phyloP scores from a whole-genome alignment of 2,113 vertebrate genomes.

The Oryzias javanicus region DNA sequence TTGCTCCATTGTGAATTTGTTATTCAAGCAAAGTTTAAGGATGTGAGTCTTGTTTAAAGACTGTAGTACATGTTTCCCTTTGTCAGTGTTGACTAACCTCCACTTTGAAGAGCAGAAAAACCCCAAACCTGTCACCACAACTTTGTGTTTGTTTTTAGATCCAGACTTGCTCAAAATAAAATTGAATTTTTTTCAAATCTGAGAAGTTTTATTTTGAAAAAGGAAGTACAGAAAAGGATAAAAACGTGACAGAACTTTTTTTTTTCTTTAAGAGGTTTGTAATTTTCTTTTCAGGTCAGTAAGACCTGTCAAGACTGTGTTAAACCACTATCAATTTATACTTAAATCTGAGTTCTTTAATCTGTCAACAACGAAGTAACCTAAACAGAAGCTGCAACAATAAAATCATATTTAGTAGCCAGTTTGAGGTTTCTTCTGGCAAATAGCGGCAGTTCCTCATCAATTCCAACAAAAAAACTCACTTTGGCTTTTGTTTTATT shows the following conservation, averaged over 20 bases:
- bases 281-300: slow-evolving; percentile 6
- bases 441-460: slow-evolving; percentile 42
- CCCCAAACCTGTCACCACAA: slow-evolving; percentile 16
- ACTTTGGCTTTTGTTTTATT: slow-evolving; percentile 26
- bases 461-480: slow-evolving; percentile 41
- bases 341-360: slow-evolving; percentile 31
- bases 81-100: slow-evolving; percentile 4
- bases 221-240: slow-evolving; percentile 31
- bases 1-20: neutral
- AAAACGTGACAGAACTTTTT: slow-evolving; percentile 42
- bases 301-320: slow-evolving; percentile 12
- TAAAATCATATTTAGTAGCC: slow-evolving; percentile 43
- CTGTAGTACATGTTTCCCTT: slow-evolving; percentile 16
- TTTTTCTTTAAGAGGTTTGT: neutral
- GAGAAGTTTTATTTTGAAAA: slow-evolving; percentile 24
- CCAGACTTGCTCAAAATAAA: slow-evolving; percentile 20
- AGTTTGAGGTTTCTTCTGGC: slow-evolving; percentile 47
- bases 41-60: slow-evolving; percentile 11
- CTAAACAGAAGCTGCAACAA: slow-evolving; percentile 30
- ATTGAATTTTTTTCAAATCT: neutral
- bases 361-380: slow-evolving; percentile 41
- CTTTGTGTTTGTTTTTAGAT: slow-evolving; percentile 27
- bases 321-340: slow-evolving; percentile 25
- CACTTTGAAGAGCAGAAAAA: slow-evolving; percentile 11
- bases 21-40: neutral